Conservation (phyloP, 1,140 invertebrate species). For the Nasonia longicornis region DNA sequence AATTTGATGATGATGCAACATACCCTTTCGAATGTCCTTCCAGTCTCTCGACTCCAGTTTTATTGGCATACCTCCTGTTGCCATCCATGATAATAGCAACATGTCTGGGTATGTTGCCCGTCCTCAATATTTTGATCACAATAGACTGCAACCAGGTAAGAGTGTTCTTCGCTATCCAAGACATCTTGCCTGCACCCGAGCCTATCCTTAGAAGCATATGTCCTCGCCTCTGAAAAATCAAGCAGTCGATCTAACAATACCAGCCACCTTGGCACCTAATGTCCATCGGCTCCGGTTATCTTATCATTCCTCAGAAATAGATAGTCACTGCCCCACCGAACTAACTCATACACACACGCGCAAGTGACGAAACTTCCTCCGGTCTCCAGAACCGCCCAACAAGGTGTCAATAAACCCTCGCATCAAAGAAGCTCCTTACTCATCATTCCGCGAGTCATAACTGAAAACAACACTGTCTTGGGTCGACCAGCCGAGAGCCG, state of each 20-base stretch:
- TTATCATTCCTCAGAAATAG: background rate
- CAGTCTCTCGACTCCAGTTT: slow-evolving; percentile 80
- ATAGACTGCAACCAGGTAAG: slow-evolving; percentile 82
- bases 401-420: background rate
- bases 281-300: background rate
- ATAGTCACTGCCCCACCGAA: background rate
- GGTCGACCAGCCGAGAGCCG: background rate
- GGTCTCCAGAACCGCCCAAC: background rate
- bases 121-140: slow-evolving; percentile 83
- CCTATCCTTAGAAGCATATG: slow-evolving; percentile 25
- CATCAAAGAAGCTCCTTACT: background rate
- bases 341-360: background rate
- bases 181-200: slow-evolving; percentile 69
- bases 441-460: background rate
- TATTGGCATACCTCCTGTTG: slow-evolving; percentile 93
- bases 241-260: background rate
- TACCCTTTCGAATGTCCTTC: slow-evolving; percentile 91
- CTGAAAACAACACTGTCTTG: background rate
- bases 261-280: background rate
- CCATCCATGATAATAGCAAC: slow-evolving; percentile 99
- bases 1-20: slow-evolving; percentile 37
- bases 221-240: background rate
- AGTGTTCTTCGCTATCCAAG: slow-evolving; percentile 83
- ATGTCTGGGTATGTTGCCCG: slow-evolving; percentile 88
- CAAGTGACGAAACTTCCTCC: background rate